These are phyloP conservation scores for Sebastes matsubarae DNA, from an alignment of 2,797 vertebrate species.

Conservation along the genomic window DNA sequence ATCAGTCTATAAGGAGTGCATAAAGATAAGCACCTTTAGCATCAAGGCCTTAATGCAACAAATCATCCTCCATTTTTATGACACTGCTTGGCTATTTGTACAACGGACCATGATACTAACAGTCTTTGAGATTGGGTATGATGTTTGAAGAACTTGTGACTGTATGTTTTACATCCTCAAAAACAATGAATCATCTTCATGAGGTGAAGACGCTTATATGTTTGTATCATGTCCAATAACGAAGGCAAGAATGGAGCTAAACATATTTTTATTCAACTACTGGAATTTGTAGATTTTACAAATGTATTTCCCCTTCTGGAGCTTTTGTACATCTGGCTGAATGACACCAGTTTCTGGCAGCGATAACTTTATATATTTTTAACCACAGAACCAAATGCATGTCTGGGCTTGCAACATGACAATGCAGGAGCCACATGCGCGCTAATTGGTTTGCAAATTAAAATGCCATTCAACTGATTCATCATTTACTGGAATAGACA, in stretches of 20 bases:
- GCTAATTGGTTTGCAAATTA: conserved; percentile 1
- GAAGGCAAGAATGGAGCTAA: background rate
- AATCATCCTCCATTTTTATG: background rate
- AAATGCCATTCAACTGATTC: conserved; percentile 1
- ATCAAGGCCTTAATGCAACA: background rate
- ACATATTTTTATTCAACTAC: background rate
- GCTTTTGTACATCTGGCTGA: background rate
- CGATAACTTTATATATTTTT: background rate
- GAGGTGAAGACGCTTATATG: background rate
- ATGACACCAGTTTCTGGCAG: background rate
- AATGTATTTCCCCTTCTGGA: background rate
- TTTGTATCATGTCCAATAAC: background rate
- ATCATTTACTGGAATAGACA: background rate
- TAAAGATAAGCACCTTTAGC: background rate
- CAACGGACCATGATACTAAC: background rate
- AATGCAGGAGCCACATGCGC: background rate
- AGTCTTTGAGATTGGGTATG: background rate
- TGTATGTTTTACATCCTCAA: background rate
- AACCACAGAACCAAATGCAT: background rate
- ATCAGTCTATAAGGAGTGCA: background rate
- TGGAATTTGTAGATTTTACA: background rate
- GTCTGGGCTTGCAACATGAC: background rate
- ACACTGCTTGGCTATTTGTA: background rate
- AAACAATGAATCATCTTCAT: background rate
- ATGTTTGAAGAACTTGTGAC: background rate